These are phyloP conservation scores for Salmo trutta DNA, from an alignment of 2,797 vertebrate genomes.

Conservation along the genomic window DNA sequence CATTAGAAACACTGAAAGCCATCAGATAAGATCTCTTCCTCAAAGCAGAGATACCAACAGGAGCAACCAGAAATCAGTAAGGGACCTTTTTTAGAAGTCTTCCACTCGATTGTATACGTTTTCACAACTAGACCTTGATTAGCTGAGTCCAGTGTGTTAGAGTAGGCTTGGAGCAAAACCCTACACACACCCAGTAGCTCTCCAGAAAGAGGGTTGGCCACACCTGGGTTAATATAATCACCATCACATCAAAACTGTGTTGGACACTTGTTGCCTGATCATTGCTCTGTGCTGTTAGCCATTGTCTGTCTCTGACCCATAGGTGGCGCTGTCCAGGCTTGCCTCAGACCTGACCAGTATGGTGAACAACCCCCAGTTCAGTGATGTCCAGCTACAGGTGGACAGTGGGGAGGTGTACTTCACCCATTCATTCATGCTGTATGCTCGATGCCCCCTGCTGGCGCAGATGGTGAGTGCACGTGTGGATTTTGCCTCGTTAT, in stretches of 20 bases:
- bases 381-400: constrained; percentile 93
- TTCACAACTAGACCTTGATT: background rate
- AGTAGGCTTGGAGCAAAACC: background rate
- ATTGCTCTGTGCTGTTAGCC: background rate
- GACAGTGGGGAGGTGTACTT: constrained; percentile 88
- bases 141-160: background rate
- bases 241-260: too few species aligned
- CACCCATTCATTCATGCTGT: constrained; percentile 91
- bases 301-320: constrained; percentile 26
- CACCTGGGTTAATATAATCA: too few species aligned
- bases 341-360: constrained; percentile 83
- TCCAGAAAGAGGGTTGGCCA: too few species aligned
- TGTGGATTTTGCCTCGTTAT: background rate
- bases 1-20: background rate
- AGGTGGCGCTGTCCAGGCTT: constrained; percentile 77
- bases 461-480: constrained; percentile 79
- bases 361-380: constrained; percentile 97
- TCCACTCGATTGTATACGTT: background rate
- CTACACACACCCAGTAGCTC: background rate
- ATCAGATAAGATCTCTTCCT: background rate
- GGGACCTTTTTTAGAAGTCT: background rate
- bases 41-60: background rate
- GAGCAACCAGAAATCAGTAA: constrained; percentile 51
- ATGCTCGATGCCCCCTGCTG: constrained; percentile 88
- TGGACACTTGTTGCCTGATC: too few species aligned